phyloP scores from a whole-genome alignment of 1,140 invertebrate species.

The Aricia agestis region DNA sequence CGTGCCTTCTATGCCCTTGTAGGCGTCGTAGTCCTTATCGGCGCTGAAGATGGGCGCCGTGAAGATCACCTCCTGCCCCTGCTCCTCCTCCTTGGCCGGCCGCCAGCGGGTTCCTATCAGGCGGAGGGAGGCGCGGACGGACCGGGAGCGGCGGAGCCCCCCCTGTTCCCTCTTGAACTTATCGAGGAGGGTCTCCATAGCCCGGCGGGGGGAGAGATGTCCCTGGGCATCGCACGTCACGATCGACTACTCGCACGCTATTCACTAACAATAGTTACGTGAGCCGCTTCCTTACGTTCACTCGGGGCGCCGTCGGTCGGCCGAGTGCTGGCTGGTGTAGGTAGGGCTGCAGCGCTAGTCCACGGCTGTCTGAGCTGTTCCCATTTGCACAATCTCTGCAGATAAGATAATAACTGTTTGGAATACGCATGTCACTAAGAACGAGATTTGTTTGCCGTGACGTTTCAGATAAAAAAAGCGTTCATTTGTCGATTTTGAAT shows the following conservation, averaged over 20 bases:
- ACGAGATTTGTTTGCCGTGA: slow-evolving; percentile 62
- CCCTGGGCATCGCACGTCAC: slow-evolving; percentile 65
- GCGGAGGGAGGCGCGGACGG: slow-evolving; percentile 83
- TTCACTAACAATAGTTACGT: slow-evolving; percentile 66
- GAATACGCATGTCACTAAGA: slow-evolving; percentile 52
- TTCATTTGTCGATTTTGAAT: slow-evolving; percentile 30
- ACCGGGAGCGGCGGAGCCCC: slow-evolving; percentile 80
- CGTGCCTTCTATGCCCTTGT: slow-evolving; percentile 65
- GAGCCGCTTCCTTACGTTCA: slow-evolving; percentile 66
- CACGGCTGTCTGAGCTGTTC: slow-evolving; percentile 53
- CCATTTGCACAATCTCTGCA: slow-evolving; percentile 62
- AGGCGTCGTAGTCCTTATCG: slow-evolving; percentile 61
- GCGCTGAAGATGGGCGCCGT: slow-evolving; percentile 65
- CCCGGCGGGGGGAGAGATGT: slow-evolving; percentile 59
- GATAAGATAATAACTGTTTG: slow-evolving; percentile 68
- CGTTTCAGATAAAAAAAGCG: slow-evolving; percentile 42
- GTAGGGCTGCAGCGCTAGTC: slow-evolving; percentile 32
- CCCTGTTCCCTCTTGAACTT: slow-evolving; percentile 66
- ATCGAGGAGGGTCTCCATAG: slow-evolving; percentile 71
- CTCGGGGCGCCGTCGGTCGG: slow-evolving; percentile 54
- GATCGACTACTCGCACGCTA: slow-evolving; percentile 68
- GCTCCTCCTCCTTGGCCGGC: slow-evolving; percentile 58
- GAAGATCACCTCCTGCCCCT: slow-evolving; percentile 51
- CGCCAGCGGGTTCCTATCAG: slow-evolving; percentile 78
- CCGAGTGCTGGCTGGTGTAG: slow-evolving; percentile 42